These are phyloP conservation scores for Stenchaetothrips biformis DNA, from an alignment of 2,888 invertebrate genomes.

Conservation along the genomic window DNA sequence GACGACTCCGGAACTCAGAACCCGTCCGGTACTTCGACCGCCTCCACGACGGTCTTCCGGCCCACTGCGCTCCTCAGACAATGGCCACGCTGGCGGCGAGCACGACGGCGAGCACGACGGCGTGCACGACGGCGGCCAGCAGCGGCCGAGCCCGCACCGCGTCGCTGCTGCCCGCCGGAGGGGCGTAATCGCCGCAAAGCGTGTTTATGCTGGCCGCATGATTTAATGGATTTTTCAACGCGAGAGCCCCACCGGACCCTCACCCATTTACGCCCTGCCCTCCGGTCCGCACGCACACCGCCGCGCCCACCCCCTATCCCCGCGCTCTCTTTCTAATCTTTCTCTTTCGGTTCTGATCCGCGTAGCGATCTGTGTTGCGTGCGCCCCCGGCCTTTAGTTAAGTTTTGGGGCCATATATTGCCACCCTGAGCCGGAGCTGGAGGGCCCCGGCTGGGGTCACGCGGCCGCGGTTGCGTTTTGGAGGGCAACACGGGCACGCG, in stretches of 20 bases:
- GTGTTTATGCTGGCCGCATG: conserved; percentile 20
- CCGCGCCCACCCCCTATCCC: not conserved
- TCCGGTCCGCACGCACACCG: not conserved
- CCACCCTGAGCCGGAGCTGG: not conserved
- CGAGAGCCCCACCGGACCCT: not conserved
- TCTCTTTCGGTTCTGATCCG: conserved; percentile 3
- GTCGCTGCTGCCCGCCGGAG: not conserved
- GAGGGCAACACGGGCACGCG: not conserved
- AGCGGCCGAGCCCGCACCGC: no score
- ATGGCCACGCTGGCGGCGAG: no score
- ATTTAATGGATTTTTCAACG: conserved; percentile 25
- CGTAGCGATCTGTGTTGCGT: conserved; percentile 24
- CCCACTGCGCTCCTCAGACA: no score
- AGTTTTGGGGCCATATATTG: conserved; percentile 21
- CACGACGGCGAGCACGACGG: no score
- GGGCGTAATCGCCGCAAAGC: conserved; percentile 13
- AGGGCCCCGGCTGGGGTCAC: not conserved
- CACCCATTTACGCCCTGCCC: not conserved
- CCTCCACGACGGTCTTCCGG: no score
- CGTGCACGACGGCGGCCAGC: no score
- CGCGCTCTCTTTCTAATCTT: not conserved
- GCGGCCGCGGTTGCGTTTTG: not conserved
- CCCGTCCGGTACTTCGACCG: no score
- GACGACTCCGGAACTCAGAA: no score
- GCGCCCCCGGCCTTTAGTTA: not conserved